phyloP scores from a whole-genome alignment of 2,113 vertebrate species.

The Trogon surrucura region DNA sequence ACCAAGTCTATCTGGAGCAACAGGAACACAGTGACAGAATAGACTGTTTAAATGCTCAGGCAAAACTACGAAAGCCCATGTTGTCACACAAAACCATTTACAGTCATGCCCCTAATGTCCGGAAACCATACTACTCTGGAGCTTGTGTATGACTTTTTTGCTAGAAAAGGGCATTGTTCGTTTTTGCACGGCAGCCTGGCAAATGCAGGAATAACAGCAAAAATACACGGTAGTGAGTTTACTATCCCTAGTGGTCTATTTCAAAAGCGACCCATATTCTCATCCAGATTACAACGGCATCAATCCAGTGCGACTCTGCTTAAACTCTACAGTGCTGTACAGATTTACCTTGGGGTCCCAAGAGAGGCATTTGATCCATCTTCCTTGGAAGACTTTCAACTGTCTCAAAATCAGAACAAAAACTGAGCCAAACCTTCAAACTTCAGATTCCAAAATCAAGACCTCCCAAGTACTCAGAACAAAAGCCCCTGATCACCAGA shows the following conservation, averaged over 20 bases:
- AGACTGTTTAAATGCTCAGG: background rate
- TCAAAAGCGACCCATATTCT: background rate
- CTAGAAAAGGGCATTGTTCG: background rate
- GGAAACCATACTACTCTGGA: background rate
- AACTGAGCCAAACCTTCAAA: background rate
- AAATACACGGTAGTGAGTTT: background rate
- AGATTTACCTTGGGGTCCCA: background rate
- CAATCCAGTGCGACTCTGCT: background rate
- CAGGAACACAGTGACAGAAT: background rate
- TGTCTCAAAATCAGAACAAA: background rate
- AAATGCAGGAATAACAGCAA: background rate
- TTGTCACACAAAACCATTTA: background rate
- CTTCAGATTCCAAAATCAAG: background rate
- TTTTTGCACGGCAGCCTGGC: background rate
- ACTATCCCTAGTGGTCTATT: background rate
- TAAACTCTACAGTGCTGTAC: background rate
- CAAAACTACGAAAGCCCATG: background rate
- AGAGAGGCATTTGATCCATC: background rate
- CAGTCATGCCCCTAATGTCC: background rate
- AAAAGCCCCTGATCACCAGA: background rate
- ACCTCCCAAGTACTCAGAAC: background rate
- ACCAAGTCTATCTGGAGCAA: background rate
- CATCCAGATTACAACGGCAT: background rate
- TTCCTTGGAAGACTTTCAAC: background rate
- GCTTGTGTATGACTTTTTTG: background rate